Evolutionary conservation across 2,888 invertebrate species (phyloP).

Genomic region (Acrobasis suavella): DNA sequence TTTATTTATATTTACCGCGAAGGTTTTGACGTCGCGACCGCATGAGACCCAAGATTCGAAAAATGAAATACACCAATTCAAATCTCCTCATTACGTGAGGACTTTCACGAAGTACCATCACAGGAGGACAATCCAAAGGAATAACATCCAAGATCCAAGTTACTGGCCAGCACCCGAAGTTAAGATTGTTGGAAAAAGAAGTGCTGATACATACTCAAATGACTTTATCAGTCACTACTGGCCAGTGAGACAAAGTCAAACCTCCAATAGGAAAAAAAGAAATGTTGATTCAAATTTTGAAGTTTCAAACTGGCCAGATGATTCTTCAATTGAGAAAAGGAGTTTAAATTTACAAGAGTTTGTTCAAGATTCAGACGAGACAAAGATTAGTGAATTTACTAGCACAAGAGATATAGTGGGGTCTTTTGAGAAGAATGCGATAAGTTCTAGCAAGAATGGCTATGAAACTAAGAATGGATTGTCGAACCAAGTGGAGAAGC

Average conservation of each 20-base stretch:
- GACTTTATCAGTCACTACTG: constrained; percentile 38
- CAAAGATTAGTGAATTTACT: constrained; percentile 46
- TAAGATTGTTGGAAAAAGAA: constrained; percentile 42
- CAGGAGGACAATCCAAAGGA: constrained; percentile 69
- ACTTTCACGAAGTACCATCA: constrained; percentile 77
- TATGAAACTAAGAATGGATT: constrained; percentile 47
- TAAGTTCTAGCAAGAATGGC: constrained; percentile 49
- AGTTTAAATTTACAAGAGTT: constrained; percentile 58
- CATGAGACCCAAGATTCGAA: constrained; percentile 63
- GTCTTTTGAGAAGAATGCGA: constrained; percentile 47
- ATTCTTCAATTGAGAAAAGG: constrained; percentile 48
- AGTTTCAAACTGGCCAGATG: constrained; percentile 33
- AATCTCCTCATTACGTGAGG: constrained; percentile 70
- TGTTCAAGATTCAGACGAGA: constrained; percentile 40
- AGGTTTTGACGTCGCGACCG: constrained; percentile 71
- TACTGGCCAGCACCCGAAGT: constrained; percentile 47
- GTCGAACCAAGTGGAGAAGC: constrained; percentile 47
- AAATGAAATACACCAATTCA: constrained; percentile 65
- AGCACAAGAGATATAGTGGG: constrained; percentile 48
- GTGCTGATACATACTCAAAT: constrained; percentile 29
- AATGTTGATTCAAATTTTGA: constrained; percentile 40
- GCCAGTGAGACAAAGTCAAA: constrained; percentile 36
- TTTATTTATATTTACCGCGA: constrained; percentile 75
- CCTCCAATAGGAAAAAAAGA: constrained; percentile 43
- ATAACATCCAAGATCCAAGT: constrained; percentile 50